phyloP scores from a whole-genome alignment of 2,797 vertebrate species.

The Dallia pectoralis region DNA sequence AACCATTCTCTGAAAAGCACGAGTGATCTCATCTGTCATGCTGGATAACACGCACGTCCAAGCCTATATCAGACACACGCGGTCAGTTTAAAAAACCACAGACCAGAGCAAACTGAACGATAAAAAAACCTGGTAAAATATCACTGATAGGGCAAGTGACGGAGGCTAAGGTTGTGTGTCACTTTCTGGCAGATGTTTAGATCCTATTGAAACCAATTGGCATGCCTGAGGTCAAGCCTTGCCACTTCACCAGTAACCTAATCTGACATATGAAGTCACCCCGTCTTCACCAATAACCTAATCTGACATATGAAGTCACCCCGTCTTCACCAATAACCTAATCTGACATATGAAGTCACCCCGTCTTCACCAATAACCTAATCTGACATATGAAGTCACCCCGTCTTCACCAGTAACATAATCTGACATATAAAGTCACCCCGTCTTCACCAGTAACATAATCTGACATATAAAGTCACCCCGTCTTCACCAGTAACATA shows the following conservation, averaged over 20 bases:
- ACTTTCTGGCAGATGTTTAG: constrained; percentile 28
- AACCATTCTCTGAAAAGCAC: constrained; percentile 8
- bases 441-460: too few relatives aligned
- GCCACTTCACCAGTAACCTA: constrained; percentile 60
- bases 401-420: too few relatives aligned
- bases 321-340: constrained; percentile 62
- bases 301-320: constrained; percentile 67
- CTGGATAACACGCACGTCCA: constrained; percentile 13
- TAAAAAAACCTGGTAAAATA: constrained; percentile 56
- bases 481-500: too few relatives aligned
- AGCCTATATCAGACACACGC: constrained; percentile 24
- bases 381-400: constrained; percentile 67
- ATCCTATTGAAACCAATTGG: constrained; percentile 46
- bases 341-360: constrained; percentile 67
- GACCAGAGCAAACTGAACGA: constrained; percentile 35
- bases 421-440: too few relatives aligned
- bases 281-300: constrained; percentile 62
- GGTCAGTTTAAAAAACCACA: constrained; percentile 32
- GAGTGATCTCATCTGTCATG: constrained; percentile 17
- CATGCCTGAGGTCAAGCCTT: constrained; percentile 60
- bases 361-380: constrained; percentile 62
- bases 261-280: constrained; percentile 67
- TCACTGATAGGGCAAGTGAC: constrained; percentile 39
- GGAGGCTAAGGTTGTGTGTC: constrained; percentile 31
- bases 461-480: too few relatives aligned